phyloP scores from a whole-genome alignment of 2,888 invertebrate genomes.

The Syrista parreyssii region DNA sequence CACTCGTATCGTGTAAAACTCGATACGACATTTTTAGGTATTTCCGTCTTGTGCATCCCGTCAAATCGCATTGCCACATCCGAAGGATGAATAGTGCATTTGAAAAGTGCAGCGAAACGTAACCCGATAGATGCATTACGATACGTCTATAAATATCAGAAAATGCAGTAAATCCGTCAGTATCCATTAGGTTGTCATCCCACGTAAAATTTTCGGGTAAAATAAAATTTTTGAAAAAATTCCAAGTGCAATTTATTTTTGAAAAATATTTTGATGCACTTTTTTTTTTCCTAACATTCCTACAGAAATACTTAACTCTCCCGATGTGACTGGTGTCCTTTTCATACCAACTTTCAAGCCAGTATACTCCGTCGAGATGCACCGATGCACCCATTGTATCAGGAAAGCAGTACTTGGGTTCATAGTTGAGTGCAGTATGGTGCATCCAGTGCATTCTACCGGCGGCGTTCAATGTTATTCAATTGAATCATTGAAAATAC shows the following conservation, averaged over 20 bases:
- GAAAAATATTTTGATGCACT: neutral
- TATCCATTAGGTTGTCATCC: neutral
- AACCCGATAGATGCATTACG: neutral
- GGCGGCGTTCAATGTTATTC: neutral
- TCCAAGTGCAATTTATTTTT: neutral
- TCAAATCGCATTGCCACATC: neutral
- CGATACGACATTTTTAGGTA: neutral
- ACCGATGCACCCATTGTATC: constrained; percentile 12
- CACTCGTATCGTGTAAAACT: neutral
- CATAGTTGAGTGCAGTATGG: neutral
- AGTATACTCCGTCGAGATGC: constrained; percentile 6
- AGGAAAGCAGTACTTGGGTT: constrained; percentile 12
- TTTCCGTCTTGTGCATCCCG: neutral
- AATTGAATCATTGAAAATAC: neutral
- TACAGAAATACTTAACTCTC: neutral
- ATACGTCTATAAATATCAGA: neutral
- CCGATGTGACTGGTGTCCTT: neutral
- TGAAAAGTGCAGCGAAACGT: neutral
- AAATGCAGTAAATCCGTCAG: neutral
- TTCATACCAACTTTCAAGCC: neutral
- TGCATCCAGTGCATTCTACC: neutral
- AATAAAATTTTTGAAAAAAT: neutral
- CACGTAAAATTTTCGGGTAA: neutral
- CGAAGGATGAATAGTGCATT: neutral
- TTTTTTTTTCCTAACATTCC: neutral